Evolutionary conservation across 2,888 invertebrate species (phyloP).

Genomic region (Drosophila aldrichi): DNA sequence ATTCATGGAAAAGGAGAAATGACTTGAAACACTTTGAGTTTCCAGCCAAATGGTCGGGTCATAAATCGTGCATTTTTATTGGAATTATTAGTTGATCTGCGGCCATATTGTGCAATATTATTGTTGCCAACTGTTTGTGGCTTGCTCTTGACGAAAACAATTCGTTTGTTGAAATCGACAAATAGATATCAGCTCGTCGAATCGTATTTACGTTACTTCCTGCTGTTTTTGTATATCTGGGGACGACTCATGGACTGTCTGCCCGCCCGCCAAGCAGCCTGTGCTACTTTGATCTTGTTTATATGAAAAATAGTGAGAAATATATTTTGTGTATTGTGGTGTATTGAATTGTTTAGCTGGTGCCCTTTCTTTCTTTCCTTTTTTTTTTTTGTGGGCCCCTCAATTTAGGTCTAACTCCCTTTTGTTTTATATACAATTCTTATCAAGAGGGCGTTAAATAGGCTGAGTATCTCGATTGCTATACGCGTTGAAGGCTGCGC

Average conservation of each 20-base stretch:
- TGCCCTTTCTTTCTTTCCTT: slow-evolving; percentile 7
- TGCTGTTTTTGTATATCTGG: slow-evolving; percentile 77
- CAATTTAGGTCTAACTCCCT: slow-evolving; percentile 5
- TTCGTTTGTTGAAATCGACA: slow-evolving; percentile 61
- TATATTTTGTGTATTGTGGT: slow-evolving; percentile 52
- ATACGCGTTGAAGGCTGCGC: slow-evolving; percentile 26
- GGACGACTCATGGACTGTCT: slow-evolving; percentile 66
- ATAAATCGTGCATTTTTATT: slow-evolving; percentile 73
- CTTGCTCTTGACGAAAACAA: slow-evolving; percentile 74
- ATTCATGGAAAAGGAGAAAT: slow-evolving; percentile 36
- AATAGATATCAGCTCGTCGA: slow-evolving; percentile 45
- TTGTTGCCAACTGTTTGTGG: slow-evolving; percentile 66
- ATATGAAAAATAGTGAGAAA: slow-evolving; percentile 75
- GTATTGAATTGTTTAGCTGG: slow-evolving; percentile 28
- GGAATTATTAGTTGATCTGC: slow-evolving; percentile 79
- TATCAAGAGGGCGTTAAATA: slow-evolving; percentile 77
- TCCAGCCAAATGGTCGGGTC: slow-evolving; percentile 45
- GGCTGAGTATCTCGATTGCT: slow-evolving; percentile 45
- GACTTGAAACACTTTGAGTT: slow-evolving; percentile 46
- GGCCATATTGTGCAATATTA: slow-evolving; percentile 80
- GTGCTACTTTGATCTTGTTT: slow-evolving; percentile 78
- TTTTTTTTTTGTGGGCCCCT: not conserved
- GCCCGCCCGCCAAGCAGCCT: slow-evolving; percentile 32
- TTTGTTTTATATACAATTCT: slow-evolving; percentile 69
- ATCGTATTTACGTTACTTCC: slow-evolving; percentile 76